These are phyloP conservation scores for Koerneria pararmatus DNA, from an alignment of 2,888 invertebrate species.

Conservation along the genomic window DNA sequence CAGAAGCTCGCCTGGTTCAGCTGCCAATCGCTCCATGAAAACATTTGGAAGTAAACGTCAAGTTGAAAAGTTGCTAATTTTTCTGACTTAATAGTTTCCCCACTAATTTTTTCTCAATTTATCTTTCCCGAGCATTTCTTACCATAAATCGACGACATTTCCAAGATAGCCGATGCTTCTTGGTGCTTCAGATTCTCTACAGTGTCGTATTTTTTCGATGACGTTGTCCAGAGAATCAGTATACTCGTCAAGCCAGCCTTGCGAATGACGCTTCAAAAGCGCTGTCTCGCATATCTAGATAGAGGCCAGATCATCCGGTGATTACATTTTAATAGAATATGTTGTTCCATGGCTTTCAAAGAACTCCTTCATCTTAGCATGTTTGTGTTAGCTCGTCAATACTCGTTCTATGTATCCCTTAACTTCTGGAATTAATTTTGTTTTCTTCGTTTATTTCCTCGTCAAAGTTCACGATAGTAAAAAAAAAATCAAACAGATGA, in stretches of 20 bases:
- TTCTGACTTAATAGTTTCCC: neutral
- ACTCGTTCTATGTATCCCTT: too few relatives aligned
- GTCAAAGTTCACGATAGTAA: too few relatives aligned
- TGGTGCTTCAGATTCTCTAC: constrained; percentile 14
- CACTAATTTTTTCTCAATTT: neutral
- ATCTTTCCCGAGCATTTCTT: constrained; percentile 23
- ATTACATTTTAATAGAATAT: too few relatives aligned
- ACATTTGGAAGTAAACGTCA: too few relatives aligned
- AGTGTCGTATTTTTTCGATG: neutral
- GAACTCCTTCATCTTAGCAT: too few relatives aligned
- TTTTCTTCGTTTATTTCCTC: too few relatives aligned
- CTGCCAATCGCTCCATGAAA: constrained; percentile 65
- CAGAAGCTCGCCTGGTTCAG: constrained; percentile 65
- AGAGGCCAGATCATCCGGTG: too few relatives aligned
- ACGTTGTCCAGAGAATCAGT: constrained; percentile 43
- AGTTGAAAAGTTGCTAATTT: too few relatives aligned
- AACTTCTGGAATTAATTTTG: too few relatives aligned
- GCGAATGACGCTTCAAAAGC: constrained; percentile 65
- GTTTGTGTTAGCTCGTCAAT: too few relatives aligned
- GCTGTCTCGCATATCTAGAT: constrained; percentile 65
- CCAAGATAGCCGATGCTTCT: constrained; percentile 68
- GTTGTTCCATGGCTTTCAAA: too few relatives aligned
- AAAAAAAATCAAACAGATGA: too few relatives aligned
- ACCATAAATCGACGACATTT: constrained; percentile 67
- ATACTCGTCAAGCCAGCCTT: constrained; percentile 68